Base-by-base conservation (phyloP, 2,113 vertebrate species). In the Peromyscus polionotus region DNA sequence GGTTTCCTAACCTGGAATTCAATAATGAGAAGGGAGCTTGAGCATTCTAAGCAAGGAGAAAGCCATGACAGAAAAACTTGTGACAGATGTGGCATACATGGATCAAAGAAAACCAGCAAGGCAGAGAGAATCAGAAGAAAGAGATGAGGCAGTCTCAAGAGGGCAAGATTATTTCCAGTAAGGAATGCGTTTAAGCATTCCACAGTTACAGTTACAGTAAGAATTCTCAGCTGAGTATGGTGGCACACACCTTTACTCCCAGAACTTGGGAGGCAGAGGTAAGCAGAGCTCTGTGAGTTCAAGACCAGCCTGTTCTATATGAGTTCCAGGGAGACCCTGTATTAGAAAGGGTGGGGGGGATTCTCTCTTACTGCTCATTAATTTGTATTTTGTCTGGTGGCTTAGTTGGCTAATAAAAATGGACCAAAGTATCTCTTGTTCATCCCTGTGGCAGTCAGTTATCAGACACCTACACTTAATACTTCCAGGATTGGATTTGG, bases 361-460 rank as follows among this genome's bases (percentile, higher is more conserved):
- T 84, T 63, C 48, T 87, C 33, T 94, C 36, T 70, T 13, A 8
- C 54, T 88, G 57, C 61, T 31, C 72, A 81, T 68, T 90, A 68
- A 87, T 91, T 90, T 84, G 17, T 79, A 79, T 61, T 54, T 87
- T 87, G 39, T 96, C 65, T 39, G 63, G 36, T 93, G 76, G 20
- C 28, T 95, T 72, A n/a, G 45, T 33, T 75, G 10, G 39, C 24
- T 36, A 51, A 92, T 51, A 93, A 51, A 67, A 67, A 67, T 54
- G 67, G 70, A 83, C 39, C 59, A 48, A 48, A 61, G 3, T 79
- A 17, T 91, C 79, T 42, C 42, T 75, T 11, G 65, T 75, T 92
- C 51, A n/a, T 83, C 24, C 26, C 16, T 14, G 2, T 59, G 72
- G 70, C 45, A 77, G 39, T 48, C 76, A 31, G 36, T 90, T 67